Evolutionary conservation across 2,113 vertebrate genomes (phyloP).

Genomic region (Laterallus jamaicensis): DNA sequence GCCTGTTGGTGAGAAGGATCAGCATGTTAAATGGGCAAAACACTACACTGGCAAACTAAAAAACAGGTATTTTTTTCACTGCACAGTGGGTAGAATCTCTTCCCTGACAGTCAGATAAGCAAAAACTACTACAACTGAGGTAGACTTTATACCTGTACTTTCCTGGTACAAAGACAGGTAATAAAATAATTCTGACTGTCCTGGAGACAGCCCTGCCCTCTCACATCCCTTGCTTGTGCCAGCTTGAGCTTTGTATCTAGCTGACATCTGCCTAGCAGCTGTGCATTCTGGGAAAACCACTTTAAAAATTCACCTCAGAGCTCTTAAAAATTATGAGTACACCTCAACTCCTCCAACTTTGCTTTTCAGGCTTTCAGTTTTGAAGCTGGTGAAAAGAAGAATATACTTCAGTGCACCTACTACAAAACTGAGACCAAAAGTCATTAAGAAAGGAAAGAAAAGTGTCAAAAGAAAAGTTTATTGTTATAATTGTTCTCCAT

Average conservation of each 20-base stretch:
- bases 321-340: not conserved
- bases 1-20: not conserved
- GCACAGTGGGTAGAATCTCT: not conserved
- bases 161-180: not conserved
- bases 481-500: not conserved
- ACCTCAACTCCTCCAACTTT: not conserved
- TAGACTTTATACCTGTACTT: not conserved
- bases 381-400: not conserved
- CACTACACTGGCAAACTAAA: not conserved
- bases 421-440: not conserved
- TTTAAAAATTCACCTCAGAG: not conserved
- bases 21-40: not conserved
- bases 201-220: not conserved
- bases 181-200: not conserved
- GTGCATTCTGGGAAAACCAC: not conserved
- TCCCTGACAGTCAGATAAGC: not conserved
- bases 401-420: not conserved
- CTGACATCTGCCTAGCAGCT: not conserved
- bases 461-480: not conserved
- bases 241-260: not conserved
- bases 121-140: not conserved
- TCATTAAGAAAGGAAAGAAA: not conserved
- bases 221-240: not conserved
- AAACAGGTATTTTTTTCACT: not conserved
- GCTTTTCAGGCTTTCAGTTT: not conserved